Evolutionary conservation across 2,797 vertebrate species (phyloP), one percentile per base, ranked within the genome.

Genomic region (Sebastes oblongus): DNA sequence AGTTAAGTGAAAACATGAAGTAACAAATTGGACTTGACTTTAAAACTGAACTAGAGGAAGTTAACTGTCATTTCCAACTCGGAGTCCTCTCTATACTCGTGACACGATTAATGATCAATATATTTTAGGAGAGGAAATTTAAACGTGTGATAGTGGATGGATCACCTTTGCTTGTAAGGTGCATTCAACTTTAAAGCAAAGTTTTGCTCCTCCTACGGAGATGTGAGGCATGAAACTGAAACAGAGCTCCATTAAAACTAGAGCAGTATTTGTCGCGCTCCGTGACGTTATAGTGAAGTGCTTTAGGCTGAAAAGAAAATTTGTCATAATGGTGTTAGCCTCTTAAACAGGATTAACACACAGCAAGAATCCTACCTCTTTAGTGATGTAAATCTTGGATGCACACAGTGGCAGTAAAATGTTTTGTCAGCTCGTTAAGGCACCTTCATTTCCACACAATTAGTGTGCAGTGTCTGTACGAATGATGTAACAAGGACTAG

Each of bases 281-380:
- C 1, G 12, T 32, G 50, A 72, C 20, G 36, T 56, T 50, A 46
- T 5, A 25, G 27, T 12, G 1, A 75, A 75, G 4, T 36, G 50
- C 30, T 80, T 67, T 18, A 58, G 52, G 50, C 46, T 71, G 56
- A 67, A 80, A 73, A 67, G 46, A 72, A 12, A 59, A 75, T 39
- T 2, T 78, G 6, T 32, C 65, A 78, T 59, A 67, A 80, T 82
- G 46, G 13, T 27, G 22, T 78, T 65, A 25, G 52, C 56, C 50
- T 80, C 18, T 8, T 56, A 27, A 83, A 81, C 27, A 50, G 60
- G 84, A 59, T 87, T 72, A 81, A 55, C 72, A 18, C 73, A 58
- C 32, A 18, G 3, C 36, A 12, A 64, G 3, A 52, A 72, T 66
- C 66, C 27, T 8, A 24, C 66, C 77, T 39, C 12, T 36, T 59